phyloP scores from a whole-genome alignment of 2,113 vertebrate genomes.

The Tyto alba region DNA sequence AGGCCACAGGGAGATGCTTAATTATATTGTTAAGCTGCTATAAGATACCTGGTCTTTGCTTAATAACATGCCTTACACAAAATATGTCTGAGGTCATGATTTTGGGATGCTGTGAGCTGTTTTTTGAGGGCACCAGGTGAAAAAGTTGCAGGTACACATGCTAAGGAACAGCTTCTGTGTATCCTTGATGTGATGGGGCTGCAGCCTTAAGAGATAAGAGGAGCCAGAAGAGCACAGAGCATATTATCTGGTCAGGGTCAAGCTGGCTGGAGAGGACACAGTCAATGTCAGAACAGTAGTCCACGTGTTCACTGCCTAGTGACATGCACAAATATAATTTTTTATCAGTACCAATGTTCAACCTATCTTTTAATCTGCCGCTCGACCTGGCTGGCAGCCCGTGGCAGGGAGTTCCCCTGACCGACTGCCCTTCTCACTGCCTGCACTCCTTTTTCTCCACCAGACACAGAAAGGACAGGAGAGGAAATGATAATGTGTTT shows the following conservation, averaged over 20 bases:
- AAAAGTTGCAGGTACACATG: neutral
- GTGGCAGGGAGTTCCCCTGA: neutral
- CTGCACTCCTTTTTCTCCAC: neutral
- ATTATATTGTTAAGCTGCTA: neutral
- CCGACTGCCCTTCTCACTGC: accelerated
- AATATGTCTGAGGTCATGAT: neutral
- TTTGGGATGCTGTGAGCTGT: neutral
- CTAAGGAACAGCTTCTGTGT: neutral
- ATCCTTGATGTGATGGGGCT: neutral
- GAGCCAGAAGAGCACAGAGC: neutral
- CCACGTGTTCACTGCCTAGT: neutral
- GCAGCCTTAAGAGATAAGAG: neutral
- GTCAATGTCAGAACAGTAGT: neutral
- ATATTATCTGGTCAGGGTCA: neutral
- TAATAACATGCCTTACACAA: neutral
- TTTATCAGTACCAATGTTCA: neutral
- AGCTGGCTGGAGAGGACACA: neutral
- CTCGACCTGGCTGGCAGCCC: neutral
- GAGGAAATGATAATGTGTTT: neutral
- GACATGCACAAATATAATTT: neutral
- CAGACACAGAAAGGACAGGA: neutral
- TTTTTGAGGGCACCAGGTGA: neutral
- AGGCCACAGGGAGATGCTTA: neutral
- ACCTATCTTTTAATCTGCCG: neutral
- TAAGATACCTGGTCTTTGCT: neutral